phyloP scores from a whole-genome alignment of 1,140 invertebrate species.

The Geopemphigus sp. region DNA sequence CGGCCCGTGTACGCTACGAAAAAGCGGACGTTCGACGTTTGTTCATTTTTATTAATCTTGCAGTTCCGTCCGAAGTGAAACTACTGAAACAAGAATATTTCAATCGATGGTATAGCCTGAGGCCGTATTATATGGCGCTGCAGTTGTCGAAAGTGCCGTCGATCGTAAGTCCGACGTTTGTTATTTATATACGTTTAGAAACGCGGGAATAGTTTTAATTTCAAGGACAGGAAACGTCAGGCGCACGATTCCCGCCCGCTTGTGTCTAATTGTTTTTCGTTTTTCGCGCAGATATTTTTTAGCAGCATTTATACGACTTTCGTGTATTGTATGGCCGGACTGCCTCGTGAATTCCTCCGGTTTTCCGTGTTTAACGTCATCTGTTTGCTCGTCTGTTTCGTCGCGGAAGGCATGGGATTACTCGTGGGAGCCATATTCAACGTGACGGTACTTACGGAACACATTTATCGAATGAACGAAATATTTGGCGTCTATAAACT shows the following conservation, averaged over 20 bases:
- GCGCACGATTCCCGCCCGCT: too few relatives aligned
- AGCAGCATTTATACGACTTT: slow-evolving; percentile 62
- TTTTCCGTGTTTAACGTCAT: slow-evolving; percentile 61
- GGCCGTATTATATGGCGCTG: slow-evolving; percentile 75
- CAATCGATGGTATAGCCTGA: slow-evolving; percentile 79
- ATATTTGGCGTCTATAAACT: too few relatives aligned
- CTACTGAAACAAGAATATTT: slow-evolving; percentile 77
- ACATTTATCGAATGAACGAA: too few relatives aligned
- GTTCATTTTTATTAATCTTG: slow-evolving; percentile 53
- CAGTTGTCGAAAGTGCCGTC: slow-evolving; percentile 67
- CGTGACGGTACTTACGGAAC: slow-evolving; percentile 60
- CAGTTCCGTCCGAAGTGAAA: slow-evolving; percentile 77
- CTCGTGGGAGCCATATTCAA: slow-evolving; percentile 66
- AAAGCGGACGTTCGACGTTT: too few relatives aligned
- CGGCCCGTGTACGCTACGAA: too few relatives aligned
- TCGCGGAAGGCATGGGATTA: slow-evolving; percentile 64
- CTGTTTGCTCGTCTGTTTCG: slow-evolving; percentile 61
- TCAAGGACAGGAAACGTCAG: background rate
- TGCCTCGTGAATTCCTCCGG: slow-evolving; percentile 58
- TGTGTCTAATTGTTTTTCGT: too few relatives aligned
- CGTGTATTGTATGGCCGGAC: slow-evolving; percentile 63
- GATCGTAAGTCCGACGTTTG: slow-evolving; percentile 54
- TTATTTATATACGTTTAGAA: background rate
- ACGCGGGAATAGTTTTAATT: background rate
- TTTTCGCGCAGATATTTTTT: slow-evolving; percentile 56